Conservation (phyloP, 2,888 invertebrate genomes). For the Mythimna loreyi region DNA sequence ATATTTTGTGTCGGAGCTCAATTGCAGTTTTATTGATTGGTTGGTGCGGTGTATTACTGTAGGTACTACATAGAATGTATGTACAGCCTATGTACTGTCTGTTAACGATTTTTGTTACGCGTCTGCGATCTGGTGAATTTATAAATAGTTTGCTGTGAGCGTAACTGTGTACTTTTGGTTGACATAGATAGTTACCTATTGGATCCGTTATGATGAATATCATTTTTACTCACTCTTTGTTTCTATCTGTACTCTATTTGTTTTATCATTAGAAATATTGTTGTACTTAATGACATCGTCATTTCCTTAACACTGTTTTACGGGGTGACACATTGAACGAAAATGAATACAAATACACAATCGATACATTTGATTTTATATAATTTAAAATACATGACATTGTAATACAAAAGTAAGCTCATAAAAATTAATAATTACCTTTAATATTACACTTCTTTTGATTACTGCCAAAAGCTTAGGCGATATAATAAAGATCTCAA, state of each 20-base stretch:
- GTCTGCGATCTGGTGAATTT: constrained; percentile 28
- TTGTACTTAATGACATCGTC: background rate
- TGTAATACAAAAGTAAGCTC: background rate
- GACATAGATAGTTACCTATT: background rate
- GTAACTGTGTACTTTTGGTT: constrained; percentile 22
- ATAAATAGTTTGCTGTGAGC: constrained; percentile 32
- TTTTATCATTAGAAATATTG: background rate
- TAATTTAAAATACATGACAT: constrained; percentile 18
- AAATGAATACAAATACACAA: constrained; percentile 30
- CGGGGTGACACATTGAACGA: background rate
- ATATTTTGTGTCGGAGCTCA: constrained; percentile 65
- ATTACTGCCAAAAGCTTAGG: background rate
- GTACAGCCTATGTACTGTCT: constrained; percentile 50
- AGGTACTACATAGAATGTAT: constrained; percentile 35
- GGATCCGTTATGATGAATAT: background rate
- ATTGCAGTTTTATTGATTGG: constrained; percentile 68
- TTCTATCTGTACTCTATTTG: background rate
- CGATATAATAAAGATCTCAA: background rate
- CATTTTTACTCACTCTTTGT: background rate
- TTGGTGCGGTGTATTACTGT: constrained; percentile 51
- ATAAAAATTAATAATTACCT: constrained; percentile 2
- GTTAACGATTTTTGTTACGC: constrained; percentile 61
- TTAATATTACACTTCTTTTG: constrained; percentile 12
- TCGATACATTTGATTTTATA: constrained; percentile 12
- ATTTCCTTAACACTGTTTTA: background rate